Conservation (phyloP, 1,140 invertebrate genomes). For the Polyergus mexicanus region DNA sequence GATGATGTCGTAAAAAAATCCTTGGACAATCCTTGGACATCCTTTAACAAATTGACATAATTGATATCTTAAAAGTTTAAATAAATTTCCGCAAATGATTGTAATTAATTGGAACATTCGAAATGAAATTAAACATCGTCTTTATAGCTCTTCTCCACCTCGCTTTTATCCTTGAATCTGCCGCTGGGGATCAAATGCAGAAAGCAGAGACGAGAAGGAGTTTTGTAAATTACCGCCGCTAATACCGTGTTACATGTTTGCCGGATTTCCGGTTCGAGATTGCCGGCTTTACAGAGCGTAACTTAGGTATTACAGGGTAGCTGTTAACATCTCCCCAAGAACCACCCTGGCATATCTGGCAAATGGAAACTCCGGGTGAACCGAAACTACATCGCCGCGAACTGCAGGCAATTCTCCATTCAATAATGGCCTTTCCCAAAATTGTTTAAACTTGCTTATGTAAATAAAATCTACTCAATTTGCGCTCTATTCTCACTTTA, state of each 20-base stretch:
- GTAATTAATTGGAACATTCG: slow-evolving; percentile 12
- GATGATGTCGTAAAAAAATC: neutral
- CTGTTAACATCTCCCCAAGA: slow-evolving; percentile 48
- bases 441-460: slow-evolving; percentile 54
- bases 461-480: slow-evolving; percentile 43
- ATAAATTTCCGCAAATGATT: slow-evolving; percentile 4
- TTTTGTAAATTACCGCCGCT: slow-evolving; percentile 51
- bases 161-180: slow-evolving; percentile 1
- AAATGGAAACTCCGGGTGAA: slow-evolving; percentile 48
- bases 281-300: slow-evolving; percentile 55
- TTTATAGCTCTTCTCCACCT: slow-evolving; percentile 1
- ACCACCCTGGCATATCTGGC: neutral
- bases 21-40: no score
- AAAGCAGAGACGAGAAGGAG: slow-evolving; percentile 31
- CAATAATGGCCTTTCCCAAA: slow-evolving; percentile 39
- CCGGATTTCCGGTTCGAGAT: slow-evolving; percentile 52
- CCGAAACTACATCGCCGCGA: slow-evolving; percentile 41
- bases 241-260: slow-evolving; percentile 57
- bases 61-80: neutral
- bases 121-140: neutral
- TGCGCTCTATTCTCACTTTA: neutral
- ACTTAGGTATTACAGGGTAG: slow-evolving; percentile 45
- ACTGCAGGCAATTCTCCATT: slow-evolving; percentile 28
- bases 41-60: neutral
- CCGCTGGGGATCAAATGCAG: slow-evolving; percentile 2